Conservation (phyloP, 1,140 invertebrate genomes). For the Akabosia matsudoensis region DNA sequence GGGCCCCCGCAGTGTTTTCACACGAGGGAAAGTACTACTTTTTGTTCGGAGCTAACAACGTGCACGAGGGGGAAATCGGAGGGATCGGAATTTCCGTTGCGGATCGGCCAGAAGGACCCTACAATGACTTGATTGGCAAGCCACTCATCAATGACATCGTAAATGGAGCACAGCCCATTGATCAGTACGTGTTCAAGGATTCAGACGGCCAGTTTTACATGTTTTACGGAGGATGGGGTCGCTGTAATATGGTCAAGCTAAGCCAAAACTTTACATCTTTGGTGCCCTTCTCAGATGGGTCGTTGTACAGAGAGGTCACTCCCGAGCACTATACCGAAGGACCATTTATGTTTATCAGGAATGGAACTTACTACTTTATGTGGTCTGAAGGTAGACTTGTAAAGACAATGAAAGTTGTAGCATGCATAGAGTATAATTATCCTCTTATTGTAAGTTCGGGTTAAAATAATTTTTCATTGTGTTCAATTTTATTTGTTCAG, state of each 20-base stretch:
- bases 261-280: constrained; percentile 1
- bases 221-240: constrained; percentile 29
- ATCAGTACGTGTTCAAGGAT: constrained; percentile 30
- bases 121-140: constrained; percentile 19
- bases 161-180: constrained; percentile 27
- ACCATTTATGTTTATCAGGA: constrained; percentile 34
- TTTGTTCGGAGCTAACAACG: constrained; percentile 18
- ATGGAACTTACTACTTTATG: constrained; percentile 39
- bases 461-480: background rate
- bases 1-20: constrained; percentile 22
- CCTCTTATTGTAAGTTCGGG: background rate
- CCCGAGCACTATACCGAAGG: constrained; percentile 31
- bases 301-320: constrained; percentile 36
- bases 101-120: constrained; percentile 31
- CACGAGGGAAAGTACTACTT: constrained; percentile 29
- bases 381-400: constrained; percentile 28
- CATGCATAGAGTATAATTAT: too few relatives aligned
- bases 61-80: constrained; percentile 24
- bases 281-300: constrained; percentile 29
- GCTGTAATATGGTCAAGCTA: constrained; percentile 27
- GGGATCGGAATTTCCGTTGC: constrained; percentile 31
- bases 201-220: constrained; percentile 27
- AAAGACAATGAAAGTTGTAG: background rate
- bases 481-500: background rate
- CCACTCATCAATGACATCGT: constrained; percentile 27